A percentile compares a stretch with the other conserved stretches of the same genome.
Evolutionary conservation across 2,888 invertebrate genomes (phyloP).

Genomic region (Phyto melanocephala): DNA sequence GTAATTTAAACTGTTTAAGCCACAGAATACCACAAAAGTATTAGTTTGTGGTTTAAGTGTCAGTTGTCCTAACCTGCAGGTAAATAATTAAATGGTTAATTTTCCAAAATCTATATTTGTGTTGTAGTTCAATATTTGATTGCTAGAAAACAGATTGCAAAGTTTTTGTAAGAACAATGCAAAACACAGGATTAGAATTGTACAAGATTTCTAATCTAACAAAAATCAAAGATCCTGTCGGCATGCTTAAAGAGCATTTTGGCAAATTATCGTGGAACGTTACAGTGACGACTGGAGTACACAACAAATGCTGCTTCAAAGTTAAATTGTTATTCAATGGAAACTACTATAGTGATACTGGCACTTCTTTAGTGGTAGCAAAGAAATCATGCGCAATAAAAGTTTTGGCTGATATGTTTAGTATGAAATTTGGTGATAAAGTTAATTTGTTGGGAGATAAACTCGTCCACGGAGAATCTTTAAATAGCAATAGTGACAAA

Average conservation of each 20-base stretch:
- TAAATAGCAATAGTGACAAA: too few species aligned
- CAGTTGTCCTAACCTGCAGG: too few species aligned
- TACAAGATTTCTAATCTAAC: background rate
- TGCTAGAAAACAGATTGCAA: too few species aligned
- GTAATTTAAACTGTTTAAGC: too few species aligned
- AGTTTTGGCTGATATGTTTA: background rate
- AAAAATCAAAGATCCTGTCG: background rate
- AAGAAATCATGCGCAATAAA: background rate
- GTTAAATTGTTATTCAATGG: background rate
- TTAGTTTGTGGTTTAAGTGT: too few species aligned
- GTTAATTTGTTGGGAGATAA: too few species aligned
- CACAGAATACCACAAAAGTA: too few species aligned
- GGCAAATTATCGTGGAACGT: background rate
- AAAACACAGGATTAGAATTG: background rate
- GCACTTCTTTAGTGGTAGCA: background rate
- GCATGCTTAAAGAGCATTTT: background rate
- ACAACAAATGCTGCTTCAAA: conserved; percentile 51
- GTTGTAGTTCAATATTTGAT: too few species aligned
- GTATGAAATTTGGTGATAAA: background rate
- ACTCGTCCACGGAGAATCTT: too few species aligned
- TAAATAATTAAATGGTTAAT: too few species aligned
- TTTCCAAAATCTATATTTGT: too few species aligned
- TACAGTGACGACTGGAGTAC: conserved; percentile 10
- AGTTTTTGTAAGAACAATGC: background rate
- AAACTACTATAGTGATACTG: background rate